Conservation (phyloP, 2,113 vertebrate genomes). For the Pteropus alecto region DNA sequence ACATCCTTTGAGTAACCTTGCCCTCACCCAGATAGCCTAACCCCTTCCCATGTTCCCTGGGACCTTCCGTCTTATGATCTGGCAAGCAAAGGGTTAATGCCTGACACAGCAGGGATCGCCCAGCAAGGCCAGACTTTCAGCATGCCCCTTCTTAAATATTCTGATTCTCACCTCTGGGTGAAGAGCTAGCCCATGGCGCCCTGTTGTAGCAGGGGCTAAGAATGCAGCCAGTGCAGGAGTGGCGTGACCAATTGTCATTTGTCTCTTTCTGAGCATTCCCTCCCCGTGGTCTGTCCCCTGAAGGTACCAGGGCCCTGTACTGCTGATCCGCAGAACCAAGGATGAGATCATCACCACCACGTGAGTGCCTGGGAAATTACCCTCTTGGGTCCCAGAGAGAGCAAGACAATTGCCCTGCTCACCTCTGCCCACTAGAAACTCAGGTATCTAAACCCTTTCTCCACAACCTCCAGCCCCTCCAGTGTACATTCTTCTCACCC, state of each 20-base stretch:
- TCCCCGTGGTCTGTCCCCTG: neutral
- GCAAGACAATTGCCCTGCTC: neutral
- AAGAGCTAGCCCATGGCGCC: neutral
- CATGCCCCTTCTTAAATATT: neutral
- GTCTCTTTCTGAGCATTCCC: neutral
- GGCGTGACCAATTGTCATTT: neutral
- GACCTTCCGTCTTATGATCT: neutral
- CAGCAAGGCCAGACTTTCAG: neutral
- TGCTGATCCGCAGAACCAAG: conserved; percentile 92
- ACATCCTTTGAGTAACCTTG: neutral
- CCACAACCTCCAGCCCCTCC: neutral
- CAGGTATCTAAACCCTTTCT: neutral
- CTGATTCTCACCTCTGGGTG: neutral
- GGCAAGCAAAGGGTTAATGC: neutral
- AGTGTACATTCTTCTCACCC: neutral
- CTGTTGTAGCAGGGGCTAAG: neutral
- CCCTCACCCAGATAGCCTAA: neutral
- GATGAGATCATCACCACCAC: conserved; percentile 95
- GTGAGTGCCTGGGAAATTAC: conserved; percentile 79
- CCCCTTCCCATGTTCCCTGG: neutral
- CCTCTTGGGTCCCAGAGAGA: neutral
- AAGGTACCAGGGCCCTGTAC: conserved; percentile 93
- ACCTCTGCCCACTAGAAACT: neutral
- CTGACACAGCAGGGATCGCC: neutral
- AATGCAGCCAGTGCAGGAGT: neutral